Evolutionary conservation across 1,140 invertebrate genomes (phyloP).

Genomic region (Xylocopa sonorina): DNA sequence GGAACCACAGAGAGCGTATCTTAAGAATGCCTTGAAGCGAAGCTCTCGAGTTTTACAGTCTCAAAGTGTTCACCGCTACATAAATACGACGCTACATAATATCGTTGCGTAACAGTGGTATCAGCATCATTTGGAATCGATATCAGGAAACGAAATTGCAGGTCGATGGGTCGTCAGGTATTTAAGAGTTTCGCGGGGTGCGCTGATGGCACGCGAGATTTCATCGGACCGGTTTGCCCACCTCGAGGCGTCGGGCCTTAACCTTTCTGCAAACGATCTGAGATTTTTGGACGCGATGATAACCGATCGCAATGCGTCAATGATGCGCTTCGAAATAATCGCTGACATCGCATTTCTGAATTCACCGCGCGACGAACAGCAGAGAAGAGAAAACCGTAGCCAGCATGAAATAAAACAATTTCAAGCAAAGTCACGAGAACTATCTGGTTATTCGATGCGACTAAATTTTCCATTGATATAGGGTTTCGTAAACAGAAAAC

Average conservation of each 20-base stretch:
- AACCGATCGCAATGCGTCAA: background rate
- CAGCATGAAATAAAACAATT: background rate
- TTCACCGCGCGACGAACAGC: background rate
- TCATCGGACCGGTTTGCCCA: conserved; percentile 15
- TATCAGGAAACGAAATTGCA: background rate
- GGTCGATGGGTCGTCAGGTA: background rate
- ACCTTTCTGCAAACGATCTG: conserved; percentile 17
- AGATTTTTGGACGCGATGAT: conserved; percentile 8
- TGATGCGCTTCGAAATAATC: conserved; percentile 1
- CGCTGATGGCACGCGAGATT: conserved; percentile 2
- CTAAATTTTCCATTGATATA: no score
- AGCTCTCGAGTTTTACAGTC: no score
- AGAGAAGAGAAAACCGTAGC: background rate
- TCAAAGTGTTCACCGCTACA: no score
- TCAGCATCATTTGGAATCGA: no score
- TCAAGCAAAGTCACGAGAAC: no score
- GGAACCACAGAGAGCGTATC: no score
- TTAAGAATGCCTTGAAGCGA: no score
- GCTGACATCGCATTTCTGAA: conserved; percentile 1
- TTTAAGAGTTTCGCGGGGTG: background rate
- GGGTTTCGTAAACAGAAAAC: no score
- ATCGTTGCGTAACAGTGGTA: background rate
- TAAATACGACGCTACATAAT: no score
- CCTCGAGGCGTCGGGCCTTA: conserved; percentile 14
- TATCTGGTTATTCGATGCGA: no score